These are phyloP conservation scores for Coracopsis vasa DNA, from an alignment of 2,113 vertebrate genomes.

Conservation along the genomic window DNA sequence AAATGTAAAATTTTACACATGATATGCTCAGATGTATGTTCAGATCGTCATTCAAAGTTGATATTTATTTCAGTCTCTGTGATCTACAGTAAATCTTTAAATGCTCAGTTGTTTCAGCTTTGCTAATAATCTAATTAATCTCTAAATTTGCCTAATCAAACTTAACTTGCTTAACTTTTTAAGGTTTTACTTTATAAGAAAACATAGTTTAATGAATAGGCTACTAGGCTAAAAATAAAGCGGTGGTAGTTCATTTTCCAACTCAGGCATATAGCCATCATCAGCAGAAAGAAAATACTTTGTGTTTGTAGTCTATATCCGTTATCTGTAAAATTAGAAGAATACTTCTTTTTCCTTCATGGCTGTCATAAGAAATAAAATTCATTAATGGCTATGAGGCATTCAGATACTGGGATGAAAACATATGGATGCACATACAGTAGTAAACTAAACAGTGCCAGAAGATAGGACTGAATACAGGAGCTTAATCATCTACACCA, in stretches of 20 bases:
- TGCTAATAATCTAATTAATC: not conserved
- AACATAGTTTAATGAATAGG: not conserved
- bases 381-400: not conserved
- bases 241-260: not conserved
- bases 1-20: not conserved
- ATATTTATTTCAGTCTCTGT: not conserved
- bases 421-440: not conserved
- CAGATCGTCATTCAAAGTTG: not conserved
- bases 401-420: not conserved
- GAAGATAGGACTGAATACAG: not conserved
- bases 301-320: not conserved
- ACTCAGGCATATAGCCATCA: not conserved
- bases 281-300: not conserved
- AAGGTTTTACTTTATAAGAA: not conserved
- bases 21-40: not conserved
- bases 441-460: not conserved
- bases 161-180: not conserved
- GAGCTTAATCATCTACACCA: not conserved
- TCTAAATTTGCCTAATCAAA: not conserved
- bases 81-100: not conserved
- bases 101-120: not conserved
- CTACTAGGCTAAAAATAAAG: not conserved
- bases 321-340: not conserved
- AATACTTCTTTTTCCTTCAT: not conserved
- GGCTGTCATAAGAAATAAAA: slow-evolving; percentile 7